Evolutionary conservation across 2,797 vertebrate species (phyloP).

Genomic region (Spheniscus humboldti): DNA sequence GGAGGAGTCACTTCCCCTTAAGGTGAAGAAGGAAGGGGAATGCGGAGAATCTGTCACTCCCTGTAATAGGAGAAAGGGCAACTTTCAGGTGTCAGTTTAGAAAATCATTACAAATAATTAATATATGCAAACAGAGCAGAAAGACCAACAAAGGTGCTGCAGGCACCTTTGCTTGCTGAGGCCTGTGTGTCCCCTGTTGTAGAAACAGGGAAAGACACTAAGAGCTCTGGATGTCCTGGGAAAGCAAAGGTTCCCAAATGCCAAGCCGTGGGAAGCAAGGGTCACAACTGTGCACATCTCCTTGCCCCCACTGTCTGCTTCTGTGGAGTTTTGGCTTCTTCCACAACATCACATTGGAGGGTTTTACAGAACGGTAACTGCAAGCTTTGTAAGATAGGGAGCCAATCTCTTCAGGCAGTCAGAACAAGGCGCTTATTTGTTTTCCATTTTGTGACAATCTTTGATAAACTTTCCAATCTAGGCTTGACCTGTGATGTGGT

Average conservation of each 20-base stretch:
- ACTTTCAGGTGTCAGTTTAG: not conserved
- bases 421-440: not conserved
- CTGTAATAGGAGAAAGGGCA: not conserved
- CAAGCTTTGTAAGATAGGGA: accelerated
- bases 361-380: not conserved
- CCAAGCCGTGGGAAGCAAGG: not conserved
- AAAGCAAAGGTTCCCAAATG: not conserved
- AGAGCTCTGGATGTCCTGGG: not conserved
- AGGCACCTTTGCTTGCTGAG: not conserved
- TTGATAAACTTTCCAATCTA: not conserved
- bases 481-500: not conserved
- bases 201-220: not conserved
- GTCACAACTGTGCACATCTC: not conserved
- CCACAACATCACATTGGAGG: accelerated
- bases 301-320: not conserved
- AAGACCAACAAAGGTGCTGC: not conserved
- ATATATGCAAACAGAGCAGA: not conserved
- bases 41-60: accelerated
- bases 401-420: not conserved
- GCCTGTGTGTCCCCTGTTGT: not conserved
- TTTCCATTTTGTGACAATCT: not conserved
- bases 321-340: not conserved
- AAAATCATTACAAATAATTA: not conserved
- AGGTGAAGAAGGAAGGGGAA: not conserved
- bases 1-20: not conserved